A percentile compares a stretch with the other conserved stretches of the same genome.
Evolutionary conservation across 2,888 invertebrate species (phyloP).

Genomic region (Hipparchia semele): DNA sequence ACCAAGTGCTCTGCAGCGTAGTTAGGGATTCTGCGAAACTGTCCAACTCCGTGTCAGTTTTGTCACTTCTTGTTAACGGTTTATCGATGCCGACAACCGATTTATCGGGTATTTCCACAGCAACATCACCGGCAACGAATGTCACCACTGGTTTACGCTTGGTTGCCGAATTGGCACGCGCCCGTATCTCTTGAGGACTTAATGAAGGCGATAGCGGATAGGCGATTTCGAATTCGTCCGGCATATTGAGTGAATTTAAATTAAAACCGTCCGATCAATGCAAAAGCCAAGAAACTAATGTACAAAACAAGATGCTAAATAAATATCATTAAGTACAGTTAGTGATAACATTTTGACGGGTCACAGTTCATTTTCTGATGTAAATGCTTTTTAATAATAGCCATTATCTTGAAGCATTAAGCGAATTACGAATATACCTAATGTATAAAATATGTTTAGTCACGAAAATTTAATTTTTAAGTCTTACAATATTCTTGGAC

Average conservation of each 20-base stretch:
- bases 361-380: slow-evolving; percentile 58
- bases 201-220: slow-evolving; percentile 80
- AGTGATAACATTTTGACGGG: slow-evolving; percentile 66
- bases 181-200: slow-evolving; percentile 80
- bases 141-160: slow-evolving; percentile 68
- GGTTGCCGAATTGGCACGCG: slow-evolving; percentile 82
- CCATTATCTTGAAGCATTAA: slow-evolving; percentile 14
- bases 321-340: slow-evolving; percentile 52
- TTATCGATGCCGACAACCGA: slow-evolving; percentile 68
- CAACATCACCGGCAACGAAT: slow-evolving; percentile 69
- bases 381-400: slow-evolving; percentile 46
- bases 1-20: slow-evolving; percentile 75
- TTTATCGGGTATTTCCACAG: slow-evolving; percentile 75
- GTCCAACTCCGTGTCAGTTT: slow-evolving; percentile 80
- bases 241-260: slow-evolving; percentile 66
- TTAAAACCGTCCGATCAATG: slow-evolving; percentile 24
- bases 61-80: slow-evolving; percentile 64
- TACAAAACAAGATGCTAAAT: slow-evolving; percentile 47
- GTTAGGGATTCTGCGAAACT: slow-evolving; percentile 80
- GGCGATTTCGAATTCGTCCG: slow-evolving; percentile 81
- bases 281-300: slow-evolving; percentile 36
- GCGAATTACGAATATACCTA: background rate
- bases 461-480: background rate
- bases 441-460: background rate
- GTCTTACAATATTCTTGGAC: no score